Base-by-base conservation (phyloP, 1,140 invertebrate species). In the Hesperophylax magnus region DNA sequence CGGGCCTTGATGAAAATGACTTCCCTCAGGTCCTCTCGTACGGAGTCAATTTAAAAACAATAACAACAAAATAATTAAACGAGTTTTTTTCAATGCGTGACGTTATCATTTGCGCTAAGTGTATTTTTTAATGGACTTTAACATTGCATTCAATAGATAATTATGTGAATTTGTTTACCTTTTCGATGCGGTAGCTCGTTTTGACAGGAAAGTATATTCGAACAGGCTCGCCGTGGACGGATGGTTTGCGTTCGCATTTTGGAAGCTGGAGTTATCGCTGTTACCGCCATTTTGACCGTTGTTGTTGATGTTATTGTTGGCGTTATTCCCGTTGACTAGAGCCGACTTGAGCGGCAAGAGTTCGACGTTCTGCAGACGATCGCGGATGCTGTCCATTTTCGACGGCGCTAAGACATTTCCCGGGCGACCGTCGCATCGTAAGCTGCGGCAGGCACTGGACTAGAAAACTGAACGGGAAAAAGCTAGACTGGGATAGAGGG, bases 151-250 rank as follows among this genome's bases (percentile, higher is more conserved):
- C 14, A 0, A 47, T 47, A 47, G 9, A 47, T 47, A 47, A 47
- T 8, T 11, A 27, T 3, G 6, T 58, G 24, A 8, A 47, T 22
- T 63, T 78, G 76, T 52, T 81, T 86, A 89, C 89, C 88, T 85
- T 86, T 90, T 90, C 9, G 89, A 89, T 78, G 88, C 88, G 86
- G 88, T 81, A 77, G 89, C 88, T 79, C 89, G 84, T 82, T 90
- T 90, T 24, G 89, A 89, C 63, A 90, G 86, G 53, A 90, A 84
- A 56, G 86, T 87, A 79, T 90, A 89, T 15, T 90, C 89, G 84
- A 88, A 87, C 34, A 88, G 81, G 81, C 87, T 89, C 15, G 87
- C 87, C 56, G 84, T 87, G 27, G 89, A 88, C n/a, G 88, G 87
- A 75, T 87, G 87, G 71, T 86, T 87, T 67, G 80, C 79, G 67